These are phyloP conservation scores for Lagodon rhomboides DNA, from an alignment of 2,797 vertebrate species.

Conservation along the genomic window DNA sequence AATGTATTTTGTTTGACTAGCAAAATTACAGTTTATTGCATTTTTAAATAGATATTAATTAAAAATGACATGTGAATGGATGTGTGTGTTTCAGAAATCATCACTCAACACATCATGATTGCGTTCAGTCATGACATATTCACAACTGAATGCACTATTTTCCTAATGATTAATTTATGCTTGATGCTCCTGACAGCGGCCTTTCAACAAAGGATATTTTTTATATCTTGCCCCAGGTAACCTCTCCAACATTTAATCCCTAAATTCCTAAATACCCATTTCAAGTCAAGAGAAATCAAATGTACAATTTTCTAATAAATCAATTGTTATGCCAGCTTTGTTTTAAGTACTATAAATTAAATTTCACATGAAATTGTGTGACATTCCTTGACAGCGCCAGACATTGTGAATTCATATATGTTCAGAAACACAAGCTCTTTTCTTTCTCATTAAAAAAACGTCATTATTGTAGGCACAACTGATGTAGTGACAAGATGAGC, in stretches of 20 bases:
- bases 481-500: background rate
- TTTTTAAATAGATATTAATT: background rate
- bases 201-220: conserved; percentile 5
- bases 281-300: background rate
- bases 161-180: background rate
- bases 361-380: background rate
- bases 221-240: background rate
- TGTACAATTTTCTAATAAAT: background rate
- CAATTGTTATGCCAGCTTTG: background rate
- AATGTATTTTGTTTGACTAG: background rate
- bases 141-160: background rate
- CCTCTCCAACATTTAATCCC: background rate
- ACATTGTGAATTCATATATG: background rate
- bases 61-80: background rate
- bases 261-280: background rate
- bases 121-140: background rate
- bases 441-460: background rate
- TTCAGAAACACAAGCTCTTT: background rate
- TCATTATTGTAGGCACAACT: background rate
- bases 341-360: background rate
- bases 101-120: background rate
- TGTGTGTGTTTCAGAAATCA: background rate
- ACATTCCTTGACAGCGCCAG: background rate
- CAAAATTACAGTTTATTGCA: background rate
- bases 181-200: background rate